A percentile compares a stretch with the other conserved stretches of the same genome.
Evolutionary conservation across 2,797 vertebrate species (phyloP).

Genomic region (Rhinoraja longicauda): DNA sequence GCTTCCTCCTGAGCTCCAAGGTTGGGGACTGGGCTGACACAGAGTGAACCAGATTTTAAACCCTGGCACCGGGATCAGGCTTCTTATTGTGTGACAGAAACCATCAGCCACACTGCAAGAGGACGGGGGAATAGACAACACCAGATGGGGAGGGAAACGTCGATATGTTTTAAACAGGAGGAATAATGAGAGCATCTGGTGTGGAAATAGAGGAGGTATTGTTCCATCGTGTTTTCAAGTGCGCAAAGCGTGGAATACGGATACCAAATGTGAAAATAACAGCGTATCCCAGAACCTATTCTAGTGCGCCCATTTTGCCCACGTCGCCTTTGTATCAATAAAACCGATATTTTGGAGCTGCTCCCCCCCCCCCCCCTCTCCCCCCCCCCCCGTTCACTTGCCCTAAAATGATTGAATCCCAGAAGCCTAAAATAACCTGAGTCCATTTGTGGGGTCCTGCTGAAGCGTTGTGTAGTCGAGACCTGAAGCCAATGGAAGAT

Average conservation of each 20-base stretch:
- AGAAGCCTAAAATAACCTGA: constrained; percentile 25
- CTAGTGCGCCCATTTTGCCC: background rate
- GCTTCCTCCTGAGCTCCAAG: background rate
- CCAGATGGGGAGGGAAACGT: background rate
- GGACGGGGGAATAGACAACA: background rate
- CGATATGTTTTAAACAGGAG: background rate
- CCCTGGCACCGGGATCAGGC: background rate
- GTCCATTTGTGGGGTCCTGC: constrained; percentile 29
- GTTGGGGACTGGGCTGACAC: background rate
- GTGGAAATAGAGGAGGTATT: constrained; percentile 27
- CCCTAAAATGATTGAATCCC: background rate
- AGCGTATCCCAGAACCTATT: constrained; percentile 2
- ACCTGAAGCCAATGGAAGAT: constrained; percentile 15
- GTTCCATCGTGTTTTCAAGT: constrained; percentile 15
- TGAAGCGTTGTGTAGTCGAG: background rate
- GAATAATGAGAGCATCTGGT: constrained; percentile 28
- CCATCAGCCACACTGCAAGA: background rate
- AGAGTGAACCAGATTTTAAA: background rate
- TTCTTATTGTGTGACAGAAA: background rate
- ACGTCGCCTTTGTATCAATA: background rate
- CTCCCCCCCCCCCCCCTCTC: background rate
- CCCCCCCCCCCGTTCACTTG: background rate
- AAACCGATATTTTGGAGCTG: constrained; percentile 13
- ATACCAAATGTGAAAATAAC: constrained; percentile 23
- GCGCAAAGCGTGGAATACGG: background rate